Evolutionary conservation across 2,113 vertebrate genomes (phyloP), one percentile per base, ranked within the genome.

Genomic region (Loxodonta africana): DNA sequence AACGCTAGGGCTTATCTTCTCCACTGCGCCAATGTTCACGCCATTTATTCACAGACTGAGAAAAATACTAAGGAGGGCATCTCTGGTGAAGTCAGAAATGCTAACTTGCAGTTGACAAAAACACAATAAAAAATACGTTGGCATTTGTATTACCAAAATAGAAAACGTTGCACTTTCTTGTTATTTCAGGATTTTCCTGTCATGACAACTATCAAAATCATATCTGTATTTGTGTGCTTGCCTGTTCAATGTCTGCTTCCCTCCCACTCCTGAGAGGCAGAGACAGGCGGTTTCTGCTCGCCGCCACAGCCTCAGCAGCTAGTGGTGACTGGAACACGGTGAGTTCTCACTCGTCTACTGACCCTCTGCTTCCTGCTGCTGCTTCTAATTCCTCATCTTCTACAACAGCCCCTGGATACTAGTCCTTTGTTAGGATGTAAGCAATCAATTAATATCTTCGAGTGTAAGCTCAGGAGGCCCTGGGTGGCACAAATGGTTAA

Each of bases 101-200:
- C 10, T 88, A 92, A 67, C 46, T 88, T 83, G 17, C 53, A 96
- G 84, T 8, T 63, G 7, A 28, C 14, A 48, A 78, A 85, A 95
- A 80, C 26, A 93, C 25, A 67, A 60, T 28, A 33, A 82, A 77
- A 87, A 94, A 33, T 86, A 86, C 44, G 87, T n/a, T 82, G 44
- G 65, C n/a, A 53, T 28, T 2, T 53, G n/a, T 3, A 53, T n/a
- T 73, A 78, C 17, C 53, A 65, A 85, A 60, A 21, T 46, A 74
- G 46, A 76, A 80, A 81, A 81, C 74, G 53, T 48, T 94, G 23
- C n/a, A 15, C 20, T 94, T 71, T 88, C 15, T 60, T 51, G 78
- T 7, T 17, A 65, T 20, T 69, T 83, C 1, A 37, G 17, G 71
- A 89, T 15, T 94, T 73, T n/a, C 26, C n/a, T 83, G 20, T 46